phyloP scores from a whole-genome alignment of 1,140 invertebrate species.

The Drosophila sechellia region DNA sequence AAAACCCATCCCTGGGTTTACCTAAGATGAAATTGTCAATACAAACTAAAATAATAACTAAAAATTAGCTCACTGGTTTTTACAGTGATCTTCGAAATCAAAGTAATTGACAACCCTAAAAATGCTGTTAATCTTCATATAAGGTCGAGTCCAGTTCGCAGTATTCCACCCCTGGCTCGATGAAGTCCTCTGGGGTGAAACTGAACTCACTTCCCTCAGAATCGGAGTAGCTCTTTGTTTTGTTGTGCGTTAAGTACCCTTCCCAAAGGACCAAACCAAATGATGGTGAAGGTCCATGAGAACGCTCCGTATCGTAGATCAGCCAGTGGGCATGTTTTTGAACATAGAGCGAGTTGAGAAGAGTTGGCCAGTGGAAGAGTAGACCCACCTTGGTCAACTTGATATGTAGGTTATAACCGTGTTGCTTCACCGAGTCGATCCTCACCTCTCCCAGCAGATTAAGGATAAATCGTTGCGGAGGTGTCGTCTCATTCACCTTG shows the following conservation, averaged over 20 bases:
- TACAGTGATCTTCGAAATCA: neutral
- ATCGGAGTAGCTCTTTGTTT: neutral
- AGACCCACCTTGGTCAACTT: conserved; percentile 48
- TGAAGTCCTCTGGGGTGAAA: neutral
- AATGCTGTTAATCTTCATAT: conserved; percentile 3
- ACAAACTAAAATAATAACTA: too few species aligned
- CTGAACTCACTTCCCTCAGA: neutral
- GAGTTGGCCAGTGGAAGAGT: conserved; percentile 35
- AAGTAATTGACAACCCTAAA: neutral
- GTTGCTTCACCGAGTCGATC: conserved; percentile 40
- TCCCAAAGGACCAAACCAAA: conserved; percentile 20
- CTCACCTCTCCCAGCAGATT: conserved; percentile 51
- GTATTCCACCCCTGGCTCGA: neutral
- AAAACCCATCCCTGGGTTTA: too few species aligned
- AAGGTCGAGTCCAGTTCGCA: neutral
- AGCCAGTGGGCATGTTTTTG: conserved; percentile 54
- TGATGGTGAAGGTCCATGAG: neutral
- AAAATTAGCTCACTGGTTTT: neutral
- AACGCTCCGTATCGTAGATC: conserved; percentile 38
- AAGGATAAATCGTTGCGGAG: conserved; percentile 49
- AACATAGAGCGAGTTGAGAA: conserved; percentile 23
- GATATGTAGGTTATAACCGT: conserved; percentile 43
- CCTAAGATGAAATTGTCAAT: too few species aligned
- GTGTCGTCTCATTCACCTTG: conserved; percentile 6
- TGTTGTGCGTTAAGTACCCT: neutral